A percentile compares a stretch with the other conserved stretches of the same genome.
Conservation (phyloP, 2,888 invertebrate species). For the Automeris io region DNA sequence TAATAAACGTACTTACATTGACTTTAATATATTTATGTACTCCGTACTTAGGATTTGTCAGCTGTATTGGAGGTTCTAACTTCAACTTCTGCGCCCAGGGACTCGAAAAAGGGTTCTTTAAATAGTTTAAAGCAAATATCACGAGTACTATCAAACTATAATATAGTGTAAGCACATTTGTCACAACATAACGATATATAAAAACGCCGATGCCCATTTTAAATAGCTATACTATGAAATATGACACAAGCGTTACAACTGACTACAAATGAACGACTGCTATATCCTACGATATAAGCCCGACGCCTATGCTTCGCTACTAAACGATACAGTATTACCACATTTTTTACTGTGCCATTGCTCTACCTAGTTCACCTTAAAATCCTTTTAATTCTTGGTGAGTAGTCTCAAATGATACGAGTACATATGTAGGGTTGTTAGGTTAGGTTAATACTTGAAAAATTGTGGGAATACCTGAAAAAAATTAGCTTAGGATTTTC, state of each 20-base stretch:
- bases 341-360: too few relatives aligned
- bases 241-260: conserved; percentile 12
- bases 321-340: too few relatives aligned
- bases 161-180: conserved; percentile 37
- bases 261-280: conserved; percentile 7
- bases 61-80: conserved; percentile 59
- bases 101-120: conserved; percentile 44
- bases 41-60: conserved; percentile 70
- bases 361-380: too few relatives aligned
- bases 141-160: conserved; percentile 31
- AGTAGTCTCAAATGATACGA: too few relatives aligned
- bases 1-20: conserved; percentile 55
- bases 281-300: not conserved
- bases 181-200: conserved; percentile 30
- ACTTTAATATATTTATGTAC: conserved; percentile 72
- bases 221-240: not conserved
- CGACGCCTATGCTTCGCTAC: too few relatives aligned
- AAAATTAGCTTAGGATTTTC: too few relatives aligned
- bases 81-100: conserved; percentile 53
- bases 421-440: too few relatives aligned
- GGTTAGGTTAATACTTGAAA: too few relatives aligned
- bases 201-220: conserved; percentile 29
- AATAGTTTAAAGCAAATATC: conserved; percentile 33
- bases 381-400: too few relatives aligned
- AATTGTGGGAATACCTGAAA: too few relatives aligned